Base-by-base conservation (phyloP, 2,113 vertebrate genomes). In the Gyps fulvus region DNA sequence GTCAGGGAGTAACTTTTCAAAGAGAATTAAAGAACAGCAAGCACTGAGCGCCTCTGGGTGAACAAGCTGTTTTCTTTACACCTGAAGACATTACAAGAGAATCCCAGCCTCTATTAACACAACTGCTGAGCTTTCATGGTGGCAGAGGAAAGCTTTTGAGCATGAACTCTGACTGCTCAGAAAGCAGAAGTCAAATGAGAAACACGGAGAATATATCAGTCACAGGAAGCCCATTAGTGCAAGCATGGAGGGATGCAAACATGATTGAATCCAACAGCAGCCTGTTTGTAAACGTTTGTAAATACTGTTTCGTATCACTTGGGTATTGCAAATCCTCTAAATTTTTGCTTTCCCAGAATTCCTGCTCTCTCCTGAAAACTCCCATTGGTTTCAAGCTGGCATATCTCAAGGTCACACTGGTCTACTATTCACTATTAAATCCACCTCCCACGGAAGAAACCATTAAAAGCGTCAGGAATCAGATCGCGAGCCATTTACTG, bases 61-160 rank as follows among this genome's bases (percentile, higher is more conserved):
- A 96, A 93, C 89, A 90, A 95, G 88, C 87, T 96, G 96, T 93
- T 95, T 94, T 96, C 93, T 94, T 96, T 97, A 85, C 95, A 97
- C 96, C 96, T 95, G 94, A 78, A 95, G 95, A 95, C 62, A 67
- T 83, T 87, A 95, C 87, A 96, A 86, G 73, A 95, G 95, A 80
- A 91, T 91, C 89, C 58, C 87, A 85, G 84, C 29, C 87, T 93
- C 91, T 83, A 67, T 93, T 95, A 96, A 87, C 87, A 80, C 71
- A 79, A 80, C 38, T 83, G 82, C 38, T 0, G 10, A 77, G 94
- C 94, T 93, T 96, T 96, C 91, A 27, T 74, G 84, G 94, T 85
- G 78, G 94, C 74, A 88, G 74, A 95, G 91, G 66, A 86, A 94
- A 80, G 78, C 87, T 95, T 95, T 80, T 54, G 85, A 88, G 83